Percentiles rank a stretch among this genome's conserved stretches.
phyloP scores from a whole-genome alignment of 2,797 vertebrate species.

The Phoxinus dragarum region DNA sequence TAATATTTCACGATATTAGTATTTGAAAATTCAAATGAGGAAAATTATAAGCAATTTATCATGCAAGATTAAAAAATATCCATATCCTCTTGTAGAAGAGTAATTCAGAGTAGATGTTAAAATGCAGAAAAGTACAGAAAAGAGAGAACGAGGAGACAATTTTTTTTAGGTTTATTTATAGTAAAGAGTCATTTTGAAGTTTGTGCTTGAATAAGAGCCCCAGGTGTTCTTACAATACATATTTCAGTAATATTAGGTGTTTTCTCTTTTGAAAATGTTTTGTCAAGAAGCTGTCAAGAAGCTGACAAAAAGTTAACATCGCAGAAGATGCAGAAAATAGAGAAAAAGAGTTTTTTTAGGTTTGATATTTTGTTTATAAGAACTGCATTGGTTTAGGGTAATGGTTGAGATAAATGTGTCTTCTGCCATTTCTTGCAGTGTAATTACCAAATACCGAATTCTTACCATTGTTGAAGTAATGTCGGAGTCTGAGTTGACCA shows the following conservation, averaged over 20 bases:
- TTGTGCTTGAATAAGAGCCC: not conserved
- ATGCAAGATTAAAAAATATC: not conserved
- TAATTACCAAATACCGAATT: not conserved
- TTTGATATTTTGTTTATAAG: not conserved
- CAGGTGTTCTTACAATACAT: slow-evolving; percentile 29
- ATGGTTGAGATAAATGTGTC: not conserved
- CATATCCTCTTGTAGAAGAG: not conserved
- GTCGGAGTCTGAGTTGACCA: slow-evolving; percentile 44
- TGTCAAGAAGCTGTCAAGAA: not conserved
- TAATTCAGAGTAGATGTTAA: not conserved
- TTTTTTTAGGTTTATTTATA: not conserved
- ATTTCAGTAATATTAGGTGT: slow-evolving; percentile 19
- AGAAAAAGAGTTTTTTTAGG: too few relatives aligned
- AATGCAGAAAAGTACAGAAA: not conserved
- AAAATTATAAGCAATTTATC: not conserved
- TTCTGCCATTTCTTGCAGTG: not conserved
- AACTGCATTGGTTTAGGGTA: not conserved
- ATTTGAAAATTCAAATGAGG: not conserved
- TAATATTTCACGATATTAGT: not conserved
- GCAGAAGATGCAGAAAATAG: not conserved
- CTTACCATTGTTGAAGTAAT: slow-evolving; percentile 38
- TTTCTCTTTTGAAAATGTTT: slow-evolving; percentile 19
- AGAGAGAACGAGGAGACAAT: not conserved
- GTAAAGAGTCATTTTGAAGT: not conserved
- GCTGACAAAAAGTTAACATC: not conserved